Conservation (phyloP, 2,888 invertebrate species). For the Tetramorium bicarinatum region DNA sequence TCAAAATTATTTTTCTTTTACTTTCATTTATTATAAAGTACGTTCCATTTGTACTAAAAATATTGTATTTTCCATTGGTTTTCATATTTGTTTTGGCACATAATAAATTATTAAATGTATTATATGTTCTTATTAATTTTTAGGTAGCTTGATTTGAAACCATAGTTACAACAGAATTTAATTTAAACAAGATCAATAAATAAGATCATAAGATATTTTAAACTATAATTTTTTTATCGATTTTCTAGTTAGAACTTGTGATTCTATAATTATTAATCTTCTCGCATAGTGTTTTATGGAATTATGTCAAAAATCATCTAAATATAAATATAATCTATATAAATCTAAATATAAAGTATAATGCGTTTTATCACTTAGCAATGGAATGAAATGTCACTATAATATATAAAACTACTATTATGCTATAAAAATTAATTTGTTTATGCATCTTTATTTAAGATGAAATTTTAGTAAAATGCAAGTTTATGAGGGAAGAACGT, state of each 20-base stretch:
- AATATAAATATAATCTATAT: no score
- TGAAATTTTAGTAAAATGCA: constrained; percentile 13
- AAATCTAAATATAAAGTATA: constrained; percentile 6
- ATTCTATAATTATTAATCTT: constrained; percentile 9
- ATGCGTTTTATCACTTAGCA: constrained; percentile 1
- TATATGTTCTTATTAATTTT: constrained; percentile 34
- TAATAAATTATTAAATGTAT: constrained; percentile 30
- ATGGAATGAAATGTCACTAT: constrained; percentile 21
- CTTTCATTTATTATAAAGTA: constrained; percentile 1
- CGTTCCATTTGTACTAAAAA: constrained; percentile 8
- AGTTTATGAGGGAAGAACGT: constrained; percentile 37
- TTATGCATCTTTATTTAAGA: constrained; percentile 7
- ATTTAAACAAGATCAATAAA: neutral
- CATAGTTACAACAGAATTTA: neutral
- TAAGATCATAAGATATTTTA: constrained; percentile 9
- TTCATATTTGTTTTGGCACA: constrained; percentile 42
- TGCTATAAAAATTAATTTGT: constrained; percentile 28
- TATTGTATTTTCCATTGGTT: constrained; percentile 36
- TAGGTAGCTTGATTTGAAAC: constrained; percentile 22
- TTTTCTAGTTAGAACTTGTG: neutral
- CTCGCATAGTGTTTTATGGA: constrained; percentile 4
- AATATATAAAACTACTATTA: constrained; percentile 11
- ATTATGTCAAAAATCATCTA: constrained; percentile 14
- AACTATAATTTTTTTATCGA: neutral
- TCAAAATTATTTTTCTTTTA: constrained; percentile 31